Evolutionary conservation across 2,888 invertebrate species (phyloP).

Genomic region (Drosophila falleni): DNA sequence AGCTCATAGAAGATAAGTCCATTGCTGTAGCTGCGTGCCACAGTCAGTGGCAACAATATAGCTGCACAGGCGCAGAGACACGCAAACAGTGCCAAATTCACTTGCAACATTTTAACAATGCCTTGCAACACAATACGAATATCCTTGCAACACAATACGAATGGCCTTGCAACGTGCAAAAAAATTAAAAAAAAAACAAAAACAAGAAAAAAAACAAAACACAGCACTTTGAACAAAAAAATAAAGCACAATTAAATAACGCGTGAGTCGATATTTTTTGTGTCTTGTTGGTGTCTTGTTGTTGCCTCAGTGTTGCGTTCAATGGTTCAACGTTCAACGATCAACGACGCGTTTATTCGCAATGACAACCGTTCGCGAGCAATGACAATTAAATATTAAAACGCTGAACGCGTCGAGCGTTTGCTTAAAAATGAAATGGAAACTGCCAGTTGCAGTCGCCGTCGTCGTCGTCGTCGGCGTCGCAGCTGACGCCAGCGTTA

Average conservation of each 20-base stretch:
- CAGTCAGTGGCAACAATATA: constrained; percentile 23
- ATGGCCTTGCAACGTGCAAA: constrained; percentile 19
- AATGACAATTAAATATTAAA: constrained; percentile 84
- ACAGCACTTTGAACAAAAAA: constrained; percentile 32
- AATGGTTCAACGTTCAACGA: constrained; percentile 1
- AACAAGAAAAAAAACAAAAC: background rate
- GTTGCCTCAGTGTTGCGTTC: background rate
- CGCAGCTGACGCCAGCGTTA: constrained; percentile 9
- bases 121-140: background rate
- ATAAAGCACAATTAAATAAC: background rate
- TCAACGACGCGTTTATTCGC: constrained; percentile 24
- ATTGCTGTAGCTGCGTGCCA: constrained; percentile 80
- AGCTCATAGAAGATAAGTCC: constrained; percentile 83
- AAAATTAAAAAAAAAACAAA: constrained; percentile 1
- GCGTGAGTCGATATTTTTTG: background rate
- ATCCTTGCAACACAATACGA: constrained; percentile 15
- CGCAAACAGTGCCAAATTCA: background rate
- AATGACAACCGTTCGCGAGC: constrained; percentile 78
- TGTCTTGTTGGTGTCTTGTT: too few relatives aligned
- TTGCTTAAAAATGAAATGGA: constrained; percentile 84
- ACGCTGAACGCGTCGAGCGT: constrained; percentile 74
- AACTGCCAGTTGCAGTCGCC: constrained; percentile 51
- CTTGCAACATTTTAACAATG: background rate
- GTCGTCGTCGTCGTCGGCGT: background rate
- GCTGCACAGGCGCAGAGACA: constrained; percentile 9